Percentiles rank a stretch among this genome's conserved stretches.
Conservation (phyloP, 2,113 vertebrate species). For the Aegithalos caudatus region DNA sequence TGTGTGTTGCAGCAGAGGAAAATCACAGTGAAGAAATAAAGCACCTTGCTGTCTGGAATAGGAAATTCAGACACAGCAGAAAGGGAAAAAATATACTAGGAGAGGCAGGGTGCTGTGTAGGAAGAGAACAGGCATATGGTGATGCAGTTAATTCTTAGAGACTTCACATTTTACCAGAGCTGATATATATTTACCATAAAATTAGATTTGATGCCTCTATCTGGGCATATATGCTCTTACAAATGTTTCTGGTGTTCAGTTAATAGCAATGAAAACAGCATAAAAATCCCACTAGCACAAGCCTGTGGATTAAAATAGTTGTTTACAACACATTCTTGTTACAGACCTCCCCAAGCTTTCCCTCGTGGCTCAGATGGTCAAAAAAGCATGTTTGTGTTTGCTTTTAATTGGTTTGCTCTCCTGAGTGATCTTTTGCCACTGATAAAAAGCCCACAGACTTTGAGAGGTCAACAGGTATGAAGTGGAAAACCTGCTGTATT, state of each 20-base stretch:
- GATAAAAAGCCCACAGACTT: neutral
- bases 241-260: neutral
- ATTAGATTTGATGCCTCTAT: neutral
- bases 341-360: neutral
- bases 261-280: neutral
- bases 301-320: neutral
- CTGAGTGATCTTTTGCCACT: neutral
- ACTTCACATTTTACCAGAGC: slow-evolving; percentile 1
- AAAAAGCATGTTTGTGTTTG: neutral
- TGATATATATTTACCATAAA: slow-evolving; percentile 22
- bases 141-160: neutral
- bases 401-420: neutral
- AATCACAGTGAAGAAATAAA: neutral
- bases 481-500: neutral
- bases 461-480: neutral
- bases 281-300: neutral
- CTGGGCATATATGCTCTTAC: neutral
- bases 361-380: neutral
- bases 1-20: neutral
- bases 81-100: neutral
- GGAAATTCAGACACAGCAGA: neutral
- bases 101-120: neutral
- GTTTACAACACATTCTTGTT: neutral
- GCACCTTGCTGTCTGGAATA: neutral
- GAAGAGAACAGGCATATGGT: neutral